A percentile compares a stretch with the other conserved stretches of the same genome.
Conservation (phyloP, 1,140 invertebrate genomes). For the Euwallacea similis region DNA sequence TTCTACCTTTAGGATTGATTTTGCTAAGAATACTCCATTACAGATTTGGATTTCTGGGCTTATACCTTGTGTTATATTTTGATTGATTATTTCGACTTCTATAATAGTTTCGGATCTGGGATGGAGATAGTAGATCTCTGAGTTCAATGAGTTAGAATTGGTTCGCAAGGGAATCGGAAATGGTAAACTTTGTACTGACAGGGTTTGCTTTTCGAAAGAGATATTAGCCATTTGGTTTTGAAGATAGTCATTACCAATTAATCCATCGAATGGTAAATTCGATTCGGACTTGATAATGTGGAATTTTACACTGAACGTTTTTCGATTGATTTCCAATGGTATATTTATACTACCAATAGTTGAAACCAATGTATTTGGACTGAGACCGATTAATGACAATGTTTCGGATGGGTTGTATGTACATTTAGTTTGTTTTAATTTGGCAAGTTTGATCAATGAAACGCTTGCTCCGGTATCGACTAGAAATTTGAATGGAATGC, state of each 20-base stretch:
- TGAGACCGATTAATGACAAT: background rate
- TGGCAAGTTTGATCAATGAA: background rate
- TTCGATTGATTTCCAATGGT: background rate
- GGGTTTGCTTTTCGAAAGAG: background rate
- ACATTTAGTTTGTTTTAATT: background rate
- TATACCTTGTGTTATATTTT: slow-evolving; percentile 23
- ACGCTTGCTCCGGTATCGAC: background rate
- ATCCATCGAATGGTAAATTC: background rate
- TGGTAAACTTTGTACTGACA: background rate
- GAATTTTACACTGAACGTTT: background rate
- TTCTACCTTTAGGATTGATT: slow-evolving; percentile 26
- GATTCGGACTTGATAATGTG: background rate
- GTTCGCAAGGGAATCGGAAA: background rate
- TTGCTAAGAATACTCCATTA: slow-evolving; percentile 31
- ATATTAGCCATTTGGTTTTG: background rate
- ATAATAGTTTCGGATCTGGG: slow-evolving; percentile 26
- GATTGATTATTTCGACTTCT: slow-evolving; percentile 28
- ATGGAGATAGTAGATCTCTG: background rate
- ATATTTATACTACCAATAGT: background rate
- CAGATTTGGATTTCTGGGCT: slow-evolving; percentile 21
- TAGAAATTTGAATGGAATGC: background rate
- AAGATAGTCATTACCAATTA: slow-evolving; percentile 1
- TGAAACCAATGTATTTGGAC: background rate
- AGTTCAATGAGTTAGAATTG: background rate
- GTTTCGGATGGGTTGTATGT: background rate